These are phyloP conservation scores for Phortica variegata DNA, from an alignment of 1,140 invertebrate species.

Conservation along the genomic window DNA sequence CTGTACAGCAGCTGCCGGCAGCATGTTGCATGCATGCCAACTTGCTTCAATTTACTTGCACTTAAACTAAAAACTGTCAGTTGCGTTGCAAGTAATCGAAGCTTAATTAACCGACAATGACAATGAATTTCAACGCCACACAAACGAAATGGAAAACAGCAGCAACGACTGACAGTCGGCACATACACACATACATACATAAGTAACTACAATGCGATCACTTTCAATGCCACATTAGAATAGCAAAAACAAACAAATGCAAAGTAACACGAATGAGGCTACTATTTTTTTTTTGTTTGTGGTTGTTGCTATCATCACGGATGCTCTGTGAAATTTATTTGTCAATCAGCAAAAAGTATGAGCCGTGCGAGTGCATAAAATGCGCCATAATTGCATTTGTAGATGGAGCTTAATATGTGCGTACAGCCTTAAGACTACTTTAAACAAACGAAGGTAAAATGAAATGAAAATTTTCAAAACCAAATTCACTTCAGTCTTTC, in stretches of 20 bases:
- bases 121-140: conserved; percentile 27
- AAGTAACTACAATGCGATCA: too few relatives aligned
- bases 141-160: conserved; percentile 31
- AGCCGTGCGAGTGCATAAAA: conserved; percentile 42
- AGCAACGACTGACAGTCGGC: conserved; percentile 20
- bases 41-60: conserved; percentile 52
- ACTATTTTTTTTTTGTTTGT: not conserved
- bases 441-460: conserved; percentile 27
- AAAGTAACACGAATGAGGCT: not conserved
- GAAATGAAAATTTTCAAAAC: conserved; percentile 28
- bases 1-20: conserved; percentile 28
- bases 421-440: too few relatives aligned
- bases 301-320: conserved; percentile 37
- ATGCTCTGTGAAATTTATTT: conserved; percentile 51
- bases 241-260: not conserved
- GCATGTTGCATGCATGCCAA: conserved; percentile 16
- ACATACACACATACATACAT: not conserved
- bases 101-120: conserved; percentile 43
- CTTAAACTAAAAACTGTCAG: conserved; percentile 46
- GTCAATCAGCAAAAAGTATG: conserved; percentile 51
- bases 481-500: conserved; percentile 10
- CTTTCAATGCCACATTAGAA: conserved; percentile 43
- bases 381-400: conserved; percentile 52
- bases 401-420: too few relatives aligned
- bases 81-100: conserved; percentile 16